Percentiles rank a stretch among this genome's conserved stretches.
Conservation (phyloP, 2,888 invertebrate species). For the Sarcophaga subvicina region DNA sequence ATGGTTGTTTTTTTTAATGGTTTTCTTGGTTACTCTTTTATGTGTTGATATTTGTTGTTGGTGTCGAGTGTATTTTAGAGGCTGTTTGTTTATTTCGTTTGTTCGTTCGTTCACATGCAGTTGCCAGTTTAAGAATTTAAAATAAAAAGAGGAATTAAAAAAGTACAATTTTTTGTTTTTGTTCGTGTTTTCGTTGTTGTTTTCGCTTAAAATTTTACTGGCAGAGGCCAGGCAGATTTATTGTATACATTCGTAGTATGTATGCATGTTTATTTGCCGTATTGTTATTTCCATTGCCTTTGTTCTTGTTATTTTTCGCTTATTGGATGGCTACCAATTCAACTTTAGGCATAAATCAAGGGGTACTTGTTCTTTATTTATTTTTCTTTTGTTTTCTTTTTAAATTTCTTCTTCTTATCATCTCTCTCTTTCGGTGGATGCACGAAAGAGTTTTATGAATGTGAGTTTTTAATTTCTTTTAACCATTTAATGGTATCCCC, state of each 20-base stretch:
- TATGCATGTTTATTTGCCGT: no score
- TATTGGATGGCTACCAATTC: slow-evolving; percentile 52
- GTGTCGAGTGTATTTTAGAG: slow-evolving; percentile 16
- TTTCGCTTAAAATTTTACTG: slow-evolving; percentile 25
- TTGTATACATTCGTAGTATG: not conserved
- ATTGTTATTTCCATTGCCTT: not conserved
- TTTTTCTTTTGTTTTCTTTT: slow-evolving; percentile 2
- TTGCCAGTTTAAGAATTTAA: slow-evolving; percentile 56
- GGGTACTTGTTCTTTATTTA: slow-evolving; percentile 13
- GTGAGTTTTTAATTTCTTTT: no score
- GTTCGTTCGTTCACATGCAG: slow-evolving; percentile 47
- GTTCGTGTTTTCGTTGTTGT: slow-evolving; percentile 23
- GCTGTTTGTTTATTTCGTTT: not conserved
- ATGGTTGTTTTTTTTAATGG: slow-evolving; percentile 28
- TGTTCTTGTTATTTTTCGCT: slow-evolving; percentile 25
- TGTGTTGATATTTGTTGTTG: slow-evolving; percentile 8
- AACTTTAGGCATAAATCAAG: slow-evolving; percentile 57
- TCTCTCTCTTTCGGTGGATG: not conserved
- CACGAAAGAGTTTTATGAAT: no score
- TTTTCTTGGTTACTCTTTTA: slow-evolving; percentile 19
- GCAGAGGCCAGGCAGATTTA: not conserved
- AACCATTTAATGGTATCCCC: not conserved
- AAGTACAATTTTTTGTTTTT: slow-evolving; percentile 13
- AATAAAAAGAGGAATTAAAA: slow-evolving; percentile 42
- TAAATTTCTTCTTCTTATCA: slow-evolving; percentile 10